These are phyloP conservation scores for Salvelinus alpinus DNA, from an alignment of 2,113 vertebrate species.

Conservation along the genomic window DNA sequence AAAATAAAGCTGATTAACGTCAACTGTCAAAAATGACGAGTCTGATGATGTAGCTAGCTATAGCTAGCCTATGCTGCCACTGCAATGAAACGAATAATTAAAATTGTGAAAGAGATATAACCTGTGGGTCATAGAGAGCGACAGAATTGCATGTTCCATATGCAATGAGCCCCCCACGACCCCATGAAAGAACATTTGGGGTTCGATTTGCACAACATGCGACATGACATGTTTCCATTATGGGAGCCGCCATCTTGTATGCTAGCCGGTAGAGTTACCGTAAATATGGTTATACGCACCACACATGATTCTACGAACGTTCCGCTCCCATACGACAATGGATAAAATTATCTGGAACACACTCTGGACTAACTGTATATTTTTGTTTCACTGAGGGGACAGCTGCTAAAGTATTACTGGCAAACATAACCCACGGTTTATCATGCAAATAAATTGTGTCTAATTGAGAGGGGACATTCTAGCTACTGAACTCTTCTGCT, in stretches of 20 bases:
- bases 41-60: too few relatives aligned
- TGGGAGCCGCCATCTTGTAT: conserved; percentile 80
- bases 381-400: not conserved
- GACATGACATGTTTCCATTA: conserved; percentile 76
- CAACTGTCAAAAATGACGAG: not conserved
- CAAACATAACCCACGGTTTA: not conserved
- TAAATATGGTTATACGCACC: conserved; percentile 21
- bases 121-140: conserved; percentile 85
- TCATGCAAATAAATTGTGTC: too few relatives aligned
- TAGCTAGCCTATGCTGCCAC: too few relatives aligned
- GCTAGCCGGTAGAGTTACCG: conserved; percentile 23
- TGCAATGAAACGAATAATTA: not conserved
- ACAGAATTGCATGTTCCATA: conserved; percentile 87
- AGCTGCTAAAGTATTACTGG: not conserved
- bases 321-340: conserved; percentile 20
- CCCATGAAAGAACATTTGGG: conserved; percentile 83
- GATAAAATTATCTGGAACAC: not conserved
- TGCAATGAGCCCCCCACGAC: conserved; percentile 77
- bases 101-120: conserved; percentile 43
- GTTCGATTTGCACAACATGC: conserved; percentile 87
- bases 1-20: too few relatives aligned
- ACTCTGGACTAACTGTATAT: not conserved
- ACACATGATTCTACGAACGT: conserved; percentile 24
- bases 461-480: too few relatives aligned
- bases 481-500: not conserved